These are phyloP conservation scores for Microtus pennsylvanicus DNA, from an alignment of 2,113 vertebrate species.

Conservation along the genomic window DNA sequence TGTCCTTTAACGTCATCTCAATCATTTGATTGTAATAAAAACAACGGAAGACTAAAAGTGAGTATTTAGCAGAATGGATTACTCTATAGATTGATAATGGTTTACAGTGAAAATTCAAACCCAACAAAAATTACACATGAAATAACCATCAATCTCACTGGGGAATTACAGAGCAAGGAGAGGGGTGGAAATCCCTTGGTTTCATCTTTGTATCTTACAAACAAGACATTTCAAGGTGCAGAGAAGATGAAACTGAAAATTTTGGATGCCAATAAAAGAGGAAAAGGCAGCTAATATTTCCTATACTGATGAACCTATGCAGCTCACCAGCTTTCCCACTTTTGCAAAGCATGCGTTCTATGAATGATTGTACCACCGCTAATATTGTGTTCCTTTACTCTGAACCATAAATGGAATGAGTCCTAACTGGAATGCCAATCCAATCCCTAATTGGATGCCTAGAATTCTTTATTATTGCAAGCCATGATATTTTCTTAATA, in stretches of 20 bases:
- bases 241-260: background rate
- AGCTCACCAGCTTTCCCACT: background rate
- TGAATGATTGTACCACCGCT: background rate
- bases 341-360: background rate
- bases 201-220: background rate
- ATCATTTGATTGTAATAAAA: background rate
- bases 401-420: background rate
- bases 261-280: background rate
- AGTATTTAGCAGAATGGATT: background rate
- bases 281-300: background rate
- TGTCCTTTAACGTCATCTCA: background rate
- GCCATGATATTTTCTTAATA: background rate
- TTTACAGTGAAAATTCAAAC: background rate
- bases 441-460: background rate
- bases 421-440: background rate
- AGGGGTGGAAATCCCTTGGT: background rate
- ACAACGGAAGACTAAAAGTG: background rate
- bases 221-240: conserved; percentile 7
- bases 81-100: background rate
- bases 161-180: background rate
- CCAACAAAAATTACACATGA: background rate
- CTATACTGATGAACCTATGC: background rate
- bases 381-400: background rate
- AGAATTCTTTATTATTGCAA: background rate
- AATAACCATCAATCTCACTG: conserved; percentile 16